A percentile compares a stretch with the other conserved stretches of the same genome.
phyloP scores from a whole-genome alignment of 2,797 vertebrate genomes.

The Myotis planiceps region DNA sequence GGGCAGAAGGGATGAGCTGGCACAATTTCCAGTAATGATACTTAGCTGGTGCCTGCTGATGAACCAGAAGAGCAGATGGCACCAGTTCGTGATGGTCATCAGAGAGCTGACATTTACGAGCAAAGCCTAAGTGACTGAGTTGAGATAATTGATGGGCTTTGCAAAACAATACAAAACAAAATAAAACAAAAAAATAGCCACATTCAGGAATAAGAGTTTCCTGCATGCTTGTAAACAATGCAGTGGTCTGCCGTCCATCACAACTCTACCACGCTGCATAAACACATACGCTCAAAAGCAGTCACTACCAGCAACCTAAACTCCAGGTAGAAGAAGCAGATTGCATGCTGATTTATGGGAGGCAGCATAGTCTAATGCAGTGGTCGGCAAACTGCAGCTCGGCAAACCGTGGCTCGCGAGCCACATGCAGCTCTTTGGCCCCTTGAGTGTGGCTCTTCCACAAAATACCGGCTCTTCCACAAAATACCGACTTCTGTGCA shows the following conservation, averaged over 20 bases:
- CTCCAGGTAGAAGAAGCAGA: neutral
- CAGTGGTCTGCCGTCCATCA: neutral
- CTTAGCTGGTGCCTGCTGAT: neutral
- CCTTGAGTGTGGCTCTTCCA: no score
- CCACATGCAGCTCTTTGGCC: no score
- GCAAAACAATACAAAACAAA: neutral
- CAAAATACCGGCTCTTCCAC: no score
- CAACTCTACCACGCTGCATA: neutral
- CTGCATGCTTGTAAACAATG: neutral
- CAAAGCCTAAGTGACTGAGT: neutral
- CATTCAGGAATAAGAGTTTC: neutral
- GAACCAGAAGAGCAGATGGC: neutral
- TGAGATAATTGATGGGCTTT: neutral
- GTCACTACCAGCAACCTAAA: neutral
- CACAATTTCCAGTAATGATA: neutral
- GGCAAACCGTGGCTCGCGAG: no score
- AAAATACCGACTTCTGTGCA: no score
- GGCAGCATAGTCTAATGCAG: neutral
- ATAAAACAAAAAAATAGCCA: neutral
- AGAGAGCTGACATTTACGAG: neutral
- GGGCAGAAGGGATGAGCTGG: neutral
- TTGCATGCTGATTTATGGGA: neutral
- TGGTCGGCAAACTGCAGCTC: no score
- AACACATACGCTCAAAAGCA: neutral
- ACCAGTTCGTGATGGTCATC: neutral